phyloP scores from a whole-genome alignment of 2,888 invertebrate species.

The Labia minor region DNA sequence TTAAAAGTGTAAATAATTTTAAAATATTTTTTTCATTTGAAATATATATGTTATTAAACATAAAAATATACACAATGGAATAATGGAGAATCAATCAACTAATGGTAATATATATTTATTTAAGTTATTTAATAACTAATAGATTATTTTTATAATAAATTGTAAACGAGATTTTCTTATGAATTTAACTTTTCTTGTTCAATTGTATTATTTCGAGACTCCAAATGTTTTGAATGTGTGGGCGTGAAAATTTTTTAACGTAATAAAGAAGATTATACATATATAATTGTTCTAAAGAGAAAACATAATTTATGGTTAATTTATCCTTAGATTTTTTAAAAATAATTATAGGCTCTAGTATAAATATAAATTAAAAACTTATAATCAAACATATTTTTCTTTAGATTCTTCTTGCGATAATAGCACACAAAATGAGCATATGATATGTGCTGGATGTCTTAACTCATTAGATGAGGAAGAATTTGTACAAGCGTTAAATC shows the following conservation, averaged over 20 bases:
- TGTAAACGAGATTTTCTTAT: no score
- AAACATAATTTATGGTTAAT: no score
- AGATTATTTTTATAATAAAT: no score
- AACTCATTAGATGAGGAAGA: constrained; percentile 65
- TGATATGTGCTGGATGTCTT: constrained; percentile 59
- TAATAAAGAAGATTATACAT: not conserved
- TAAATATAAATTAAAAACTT: no score
- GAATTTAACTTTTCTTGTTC: no score
- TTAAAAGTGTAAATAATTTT: no score
- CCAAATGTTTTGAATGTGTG: no score
- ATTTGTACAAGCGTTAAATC: constrained; percentile 67
- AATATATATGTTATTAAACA: not conserved
- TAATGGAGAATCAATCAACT: not conserved
- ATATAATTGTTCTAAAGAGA: not conserved
- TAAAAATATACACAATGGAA: not conserved
- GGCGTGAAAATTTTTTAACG: not conserved
- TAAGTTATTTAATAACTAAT: not conserved
- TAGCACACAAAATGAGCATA: constrained; percentile 24
- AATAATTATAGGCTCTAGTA: no score
- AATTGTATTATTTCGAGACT: no score
- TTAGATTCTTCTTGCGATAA: not conserved
- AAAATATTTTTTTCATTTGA: not conserved
- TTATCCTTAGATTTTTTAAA: no score
- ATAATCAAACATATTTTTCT: not conserved
- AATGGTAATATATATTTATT: not conserved